Conservation (phyloP, 1,140 invertebrate species). For the Elysia chlorotica region DNA sequence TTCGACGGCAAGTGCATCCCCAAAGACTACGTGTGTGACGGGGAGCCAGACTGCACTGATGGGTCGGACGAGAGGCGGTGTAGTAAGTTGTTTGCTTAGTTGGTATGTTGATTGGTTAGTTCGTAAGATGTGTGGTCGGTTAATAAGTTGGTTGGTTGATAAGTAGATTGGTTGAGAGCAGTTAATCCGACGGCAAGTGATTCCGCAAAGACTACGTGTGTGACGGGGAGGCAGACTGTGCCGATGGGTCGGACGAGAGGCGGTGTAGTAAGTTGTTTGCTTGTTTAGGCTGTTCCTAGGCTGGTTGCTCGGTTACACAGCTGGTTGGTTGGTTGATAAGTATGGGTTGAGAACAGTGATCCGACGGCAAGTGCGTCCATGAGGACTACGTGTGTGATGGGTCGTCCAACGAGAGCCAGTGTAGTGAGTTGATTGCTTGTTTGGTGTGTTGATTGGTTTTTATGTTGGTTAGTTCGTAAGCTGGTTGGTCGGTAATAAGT, state of each 20-base stretch:
- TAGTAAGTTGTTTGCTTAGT: too few relatives aligned
- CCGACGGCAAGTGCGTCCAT: conserved; percentile 44
- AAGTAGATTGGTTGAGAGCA: conserved; percentile 36
- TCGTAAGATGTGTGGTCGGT: too few relatives aligned
- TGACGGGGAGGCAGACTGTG: conserved; percentile 47
- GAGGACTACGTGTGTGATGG: conserved; percentile 47
- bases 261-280: conserved; percentile 32
- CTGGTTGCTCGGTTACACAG: too few relatives aligned
- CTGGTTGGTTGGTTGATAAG: background rate
- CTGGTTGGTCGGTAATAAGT: too few relatives aligned
- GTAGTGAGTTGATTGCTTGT: too few relatives aligned
- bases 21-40: conserved; percentile 45
- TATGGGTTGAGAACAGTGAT: conserved; percentile 36
- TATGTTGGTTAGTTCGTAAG: too few relatives aligned
- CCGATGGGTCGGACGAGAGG: conserved; percentile 45
- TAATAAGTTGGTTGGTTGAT: too few relatives aligned
- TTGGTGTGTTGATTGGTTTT: too few relatives aligned
- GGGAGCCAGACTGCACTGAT: conserved; percentile 45
- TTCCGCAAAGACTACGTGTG: conserved; percentile 44
- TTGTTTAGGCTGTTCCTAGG: background rate
- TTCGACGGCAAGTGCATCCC: conserved; percentile 45
- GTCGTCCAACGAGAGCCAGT: too few relatives aligned
- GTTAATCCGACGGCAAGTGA: conserved; percentile 44
- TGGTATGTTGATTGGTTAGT: too few relatives aligned
- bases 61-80: too few relatives aligned